Conservation (phyloP, 2,797 vertebrate species). For the Enteromius viviparus region DNA sequence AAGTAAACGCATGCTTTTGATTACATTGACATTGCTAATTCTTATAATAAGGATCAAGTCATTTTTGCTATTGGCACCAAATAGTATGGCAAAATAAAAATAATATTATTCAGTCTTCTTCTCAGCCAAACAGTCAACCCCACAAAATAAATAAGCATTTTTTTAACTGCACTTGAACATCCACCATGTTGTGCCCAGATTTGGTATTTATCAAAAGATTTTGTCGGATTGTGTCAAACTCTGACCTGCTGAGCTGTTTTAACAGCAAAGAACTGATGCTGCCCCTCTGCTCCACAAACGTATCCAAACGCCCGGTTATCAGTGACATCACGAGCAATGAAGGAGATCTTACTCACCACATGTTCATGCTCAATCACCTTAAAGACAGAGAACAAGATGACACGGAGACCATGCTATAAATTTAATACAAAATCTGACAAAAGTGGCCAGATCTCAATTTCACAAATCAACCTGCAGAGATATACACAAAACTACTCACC, state of each 20-base stretch:
- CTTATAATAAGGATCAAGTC: background rate
- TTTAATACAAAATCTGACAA: background rate
- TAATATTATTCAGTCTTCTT: background rate
- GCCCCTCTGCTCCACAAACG: constrained; percentile 94
- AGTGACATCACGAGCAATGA: constrained; percentile 96
- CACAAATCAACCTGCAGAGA: background rate
- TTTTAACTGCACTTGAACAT: background rate
- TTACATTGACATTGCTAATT: background rate
- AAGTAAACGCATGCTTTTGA: background rate
- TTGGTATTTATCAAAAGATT: background rate
- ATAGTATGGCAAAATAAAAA: background rate
- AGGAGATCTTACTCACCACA: constrained; percentile 94
- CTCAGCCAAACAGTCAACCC: background rate
- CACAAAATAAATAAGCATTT: background rate
- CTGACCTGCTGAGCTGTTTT: constrained; percentile 95
- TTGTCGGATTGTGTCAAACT: background rate
- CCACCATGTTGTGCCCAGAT: background rate
- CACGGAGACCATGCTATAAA: background rate
- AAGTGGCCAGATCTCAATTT: background rate
- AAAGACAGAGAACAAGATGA: background rate
- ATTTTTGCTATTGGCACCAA: background rate
- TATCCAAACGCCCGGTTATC: constrained; percentile 97
- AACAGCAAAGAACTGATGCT: constrained; percentile 97
- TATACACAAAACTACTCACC: constrained; percentile 75
- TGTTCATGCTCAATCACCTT: constrained; percentile 98